phyloP scores from a whole-genome alignment of 2,797 vertebrate genomes.

The Fringilla coelebs region DNA sequence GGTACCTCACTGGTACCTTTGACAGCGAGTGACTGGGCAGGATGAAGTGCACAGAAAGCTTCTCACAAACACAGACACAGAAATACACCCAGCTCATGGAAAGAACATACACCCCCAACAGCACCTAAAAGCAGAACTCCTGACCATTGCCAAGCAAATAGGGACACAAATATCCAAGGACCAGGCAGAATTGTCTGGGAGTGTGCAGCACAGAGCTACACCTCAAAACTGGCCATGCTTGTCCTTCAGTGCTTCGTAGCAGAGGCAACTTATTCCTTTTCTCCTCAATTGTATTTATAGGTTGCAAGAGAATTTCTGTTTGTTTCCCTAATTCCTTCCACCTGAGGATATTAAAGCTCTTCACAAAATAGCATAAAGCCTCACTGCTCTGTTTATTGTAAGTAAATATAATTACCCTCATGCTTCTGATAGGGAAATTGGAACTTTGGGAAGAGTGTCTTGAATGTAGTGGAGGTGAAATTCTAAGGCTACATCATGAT shows the following conservation, averaged over 20 bases:
- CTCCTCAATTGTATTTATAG: background rate
- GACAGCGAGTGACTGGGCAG: background rate
- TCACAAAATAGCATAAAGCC: background rate
- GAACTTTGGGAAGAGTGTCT: background rate
- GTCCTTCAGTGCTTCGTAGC: fast-evolving
- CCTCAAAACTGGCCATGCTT: background rate
- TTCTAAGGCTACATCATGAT: background rate
- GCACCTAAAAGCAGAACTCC: background rate
- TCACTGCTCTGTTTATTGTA: background rate
- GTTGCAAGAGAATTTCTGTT: background rate
- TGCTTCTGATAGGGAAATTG: background rate
- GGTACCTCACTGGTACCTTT: too few species aligned
- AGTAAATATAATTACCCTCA: background rate
- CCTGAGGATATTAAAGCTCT: background rate
- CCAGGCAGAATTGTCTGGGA: background rate
- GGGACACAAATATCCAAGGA: background rate
- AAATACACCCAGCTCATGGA: background rate
- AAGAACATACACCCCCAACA: background rate
- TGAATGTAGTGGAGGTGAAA: background rate
- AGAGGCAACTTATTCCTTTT: background rate
- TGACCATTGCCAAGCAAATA: background rate
- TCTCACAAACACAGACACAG: background rate
- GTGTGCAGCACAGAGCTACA: background rate
- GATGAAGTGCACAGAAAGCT: background rate
- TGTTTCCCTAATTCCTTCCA: background rate